phyloP scores from a whole-genome alignment of 2,888 invertebrate genomes.

The Tineola bisselliella region DNA sequence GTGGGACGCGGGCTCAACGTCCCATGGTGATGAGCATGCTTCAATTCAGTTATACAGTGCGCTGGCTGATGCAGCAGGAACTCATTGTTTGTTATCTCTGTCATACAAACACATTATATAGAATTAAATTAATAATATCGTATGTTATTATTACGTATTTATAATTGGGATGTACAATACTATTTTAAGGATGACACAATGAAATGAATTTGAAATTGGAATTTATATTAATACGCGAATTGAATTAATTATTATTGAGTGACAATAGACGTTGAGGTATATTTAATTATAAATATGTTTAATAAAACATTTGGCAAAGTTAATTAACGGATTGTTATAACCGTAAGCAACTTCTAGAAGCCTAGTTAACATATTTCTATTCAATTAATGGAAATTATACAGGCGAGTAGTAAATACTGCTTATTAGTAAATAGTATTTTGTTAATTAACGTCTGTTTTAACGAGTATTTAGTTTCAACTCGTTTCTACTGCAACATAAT shows the following conservation, averaged over 20 bases:
- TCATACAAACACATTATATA: background rate
- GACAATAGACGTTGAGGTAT: background rate
- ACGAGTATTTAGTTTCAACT: constrained; percentile 5
- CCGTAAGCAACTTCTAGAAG: background rate
- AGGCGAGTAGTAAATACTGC: background rate
- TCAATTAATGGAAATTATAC: background rate
- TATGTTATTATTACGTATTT: too few relatives aligned
- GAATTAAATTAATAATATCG: too few relatives aligned
- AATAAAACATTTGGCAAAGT: background rate
- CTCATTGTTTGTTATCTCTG: background rate
- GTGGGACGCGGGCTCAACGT: constrained; percentile 20
- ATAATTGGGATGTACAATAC: too few relatives aligned
- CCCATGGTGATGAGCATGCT: constrained; percentile 24
- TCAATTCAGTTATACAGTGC: constrained; percentile 30
- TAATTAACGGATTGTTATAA: background rate
- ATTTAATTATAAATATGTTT: background rate
- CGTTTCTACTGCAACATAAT: constrained; percentile 2
- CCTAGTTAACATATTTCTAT: constrained; percentile 6
- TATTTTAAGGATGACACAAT: too few relatives aligned
- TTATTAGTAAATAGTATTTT: background rate
- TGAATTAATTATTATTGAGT: too few relatives aligned
- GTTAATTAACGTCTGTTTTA: constrained; percentile 4
- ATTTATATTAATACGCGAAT: too few relatives aligned
- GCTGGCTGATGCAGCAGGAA: background rate
- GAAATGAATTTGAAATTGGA: too few relatives aligned